Evolutionary conservation across 2,113 vertebrate genomes (phyloP), one percentile per base, ranked within the genome.

Genomic region (Meleagris gallopavo): DNA sequence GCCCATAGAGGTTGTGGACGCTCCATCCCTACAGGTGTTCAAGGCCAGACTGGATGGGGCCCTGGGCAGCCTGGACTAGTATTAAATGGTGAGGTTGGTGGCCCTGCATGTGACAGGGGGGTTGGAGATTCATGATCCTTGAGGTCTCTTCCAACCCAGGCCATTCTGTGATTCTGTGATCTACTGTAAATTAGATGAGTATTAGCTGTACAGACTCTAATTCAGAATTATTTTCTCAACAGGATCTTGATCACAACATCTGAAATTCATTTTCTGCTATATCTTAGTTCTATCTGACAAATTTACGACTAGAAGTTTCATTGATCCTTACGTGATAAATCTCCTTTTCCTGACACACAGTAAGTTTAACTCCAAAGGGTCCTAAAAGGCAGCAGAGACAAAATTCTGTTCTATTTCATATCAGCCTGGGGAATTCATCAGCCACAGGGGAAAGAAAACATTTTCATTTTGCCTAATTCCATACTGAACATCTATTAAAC

Each of bases 241-340:
- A 83, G 46, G 11, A 6, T 66, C 66, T 69, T 70, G 45, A 62
- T 3, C 17, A 22, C 40, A 84, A 62, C 10, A 82, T 21, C 10
- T 77, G 29, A 83, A 89, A 92, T 76, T 14, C 2, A 27, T 91
- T 79, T 94, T 86, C 67, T 50, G 48, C 34, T 38, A 36, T 38
- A 54, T 19, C 24, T 25, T 58, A 70, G 11, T 73, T 90, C 67
- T 58, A 79, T 76, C 86, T 80, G 66, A 45, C 48, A 70, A 71
- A 85, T 83, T 62, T 87, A 58, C 22, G 55, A 80, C 41, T 71
- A 25, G 32, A 92, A 80, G n/a, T 87, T 89, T 87, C 43, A 86
- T 20, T 80, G 50, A 60, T 38, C 55, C 34, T 89, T 41, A 30
- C 12, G 30, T 69, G 72, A 83, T 71, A 70, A 69, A 80, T 80